Base-by-base conservation (phyloP, 2,797 vertebrate genomes). In the Gila robusta region DNA sequence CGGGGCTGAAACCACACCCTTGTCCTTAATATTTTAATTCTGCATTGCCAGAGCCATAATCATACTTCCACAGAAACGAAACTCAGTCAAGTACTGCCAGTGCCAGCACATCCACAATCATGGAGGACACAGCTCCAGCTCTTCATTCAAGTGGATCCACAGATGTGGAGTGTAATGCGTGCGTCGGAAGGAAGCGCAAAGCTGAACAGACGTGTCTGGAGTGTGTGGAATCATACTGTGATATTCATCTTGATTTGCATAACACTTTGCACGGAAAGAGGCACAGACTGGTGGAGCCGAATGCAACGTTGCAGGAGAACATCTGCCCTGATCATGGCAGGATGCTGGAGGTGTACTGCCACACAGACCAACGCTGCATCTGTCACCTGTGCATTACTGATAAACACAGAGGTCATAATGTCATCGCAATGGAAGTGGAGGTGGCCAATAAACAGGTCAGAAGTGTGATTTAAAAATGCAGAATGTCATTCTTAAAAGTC, bases 291-390 rank as follows among this genome's bases (percentile, higher is more conserved):
- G 76, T 88, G 47, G 47, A 9, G 77, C 52, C 74, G 7, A 87
- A 19, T 5, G 59, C 9, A 49, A 8, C 8, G 0, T 35, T 78
- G 35, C 37, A 62, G 16, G 83, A 83, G 47, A 69, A 70, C 19
- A 44, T 81, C 76, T 88, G 89, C 54, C 72, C 64, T 14, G 89
- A 95, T 87, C 96, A 97, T 0, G 94, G 95, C 81, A 96, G 95
- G 93, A 96, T 95, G 28, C 94, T 96, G 95, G 95, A 96, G 92
- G 93, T 97, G 81, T 97, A 95, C 93, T 97, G 96, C 86, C 94
- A 95, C 91, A 95, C 94, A 0, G 96, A 97, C 89, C 95, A 96
- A 92, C 94, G 92, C 88, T 96, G 96, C 91, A 96, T 97, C 93
- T 97, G 96, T 88, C 95, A 96, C 86, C 93, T 96, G 84, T 91